Conservation (phyloP, 2,113 vertebrate genomes). For the Dicentrarchus labrax region DNA sequence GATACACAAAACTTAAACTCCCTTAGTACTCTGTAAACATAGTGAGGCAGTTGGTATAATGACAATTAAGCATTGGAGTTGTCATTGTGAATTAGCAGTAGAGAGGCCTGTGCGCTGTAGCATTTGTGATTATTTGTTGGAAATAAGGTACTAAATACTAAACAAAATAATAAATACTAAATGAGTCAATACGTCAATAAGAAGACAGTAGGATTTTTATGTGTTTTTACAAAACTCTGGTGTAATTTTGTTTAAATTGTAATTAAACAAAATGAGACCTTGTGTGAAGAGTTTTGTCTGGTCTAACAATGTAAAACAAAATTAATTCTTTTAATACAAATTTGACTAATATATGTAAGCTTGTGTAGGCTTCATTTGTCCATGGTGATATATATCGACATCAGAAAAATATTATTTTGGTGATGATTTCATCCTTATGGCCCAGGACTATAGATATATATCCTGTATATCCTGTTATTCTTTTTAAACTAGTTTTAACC, state of each 20-base stretch:
- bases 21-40: slow-evolving; percentile 40
- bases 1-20: slow-evolving; percentile 53
- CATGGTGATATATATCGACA: no score
- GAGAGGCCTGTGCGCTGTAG: slow-evolving; percentile 11
- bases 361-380: no score
- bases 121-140: slow-evolving; percentile 32
- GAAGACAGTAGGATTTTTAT: not conserved
- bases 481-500: no score
- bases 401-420: not conserved
- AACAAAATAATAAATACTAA: no score
- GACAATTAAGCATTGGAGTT: slow-evolving; percentile 43
- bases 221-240: not conserved
- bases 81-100: slow-evolving; percentile 57
- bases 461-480: no score
- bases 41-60: slow-evolving; percentile 27
- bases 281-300: not conserved
- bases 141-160: no score
- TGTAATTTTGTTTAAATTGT: not conserved
- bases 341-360: no score
- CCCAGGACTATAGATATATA: not conserved
- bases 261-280: not conserved
- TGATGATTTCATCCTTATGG: not conserved
- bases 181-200: no score
- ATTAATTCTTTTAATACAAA: not conserved
- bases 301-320: not conserved